Conservation (phyloP, 2,113 vertebrate genomes). For the Atlantisia rogersi region DNA sequence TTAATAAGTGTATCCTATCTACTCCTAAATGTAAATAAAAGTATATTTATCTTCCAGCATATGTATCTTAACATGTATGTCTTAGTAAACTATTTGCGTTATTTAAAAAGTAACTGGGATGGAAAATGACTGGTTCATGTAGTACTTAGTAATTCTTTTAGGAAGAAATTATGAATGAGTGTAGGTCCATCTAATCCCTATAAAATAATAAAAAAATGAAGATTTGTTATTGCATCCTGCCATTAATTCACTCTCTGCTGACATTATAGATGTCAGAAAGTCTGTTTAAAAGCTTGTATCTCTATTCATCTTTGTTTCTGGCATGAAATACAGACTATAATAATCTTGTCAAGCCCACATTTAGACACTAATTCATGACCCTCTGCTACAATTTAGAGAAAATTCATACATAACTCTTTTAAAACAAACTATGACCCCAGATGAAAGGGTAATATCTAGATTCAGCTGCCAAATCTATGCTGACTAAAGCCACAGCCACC, state of each 20-base stretch:
- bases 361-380: slow-evolving; percentile 70
- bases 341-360: slow-evolving; percentile 65
- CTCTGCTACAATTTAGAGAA: slow-evolving; percentile 59
- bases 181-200: neutral
- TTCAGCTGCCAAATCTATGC: slow-evolving; percentile 12
- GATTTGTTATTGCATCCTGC: slow-evolving; percentile 57
- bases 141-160: slow-evolving; percentile 25
- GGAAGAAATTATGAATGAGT: slow-evolving; percentile 39
- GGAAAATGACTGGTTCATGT: slow-evolving; percentile 2
- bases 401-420: slow-evolving; percentile 63
- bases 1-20: neutral
- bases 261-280: slow-evolving; percentile 67
- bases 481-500: neutral
- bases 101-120: neutral
- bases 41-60: neutral
- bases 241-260: slow-evolving; percentile 65
- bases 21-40: neutral
- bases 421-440: slow-evolving; percentile 57
- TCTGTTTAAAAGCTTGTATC: slow-evolving; percentile 70
- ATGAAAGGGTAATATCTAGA: neutral
- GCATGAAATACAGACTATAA: slow-evolving; percentile 64
- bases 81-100: neutral
- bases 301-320: slow-evolving; percentile 69
- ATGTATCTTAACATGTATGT: neutral
- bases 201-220: slow-evolving; percentile 55